phyloP scores from a whole-genome alignment of 2,797 vertebrate genomes.

The Melopsittacus undulatus region DNA sequence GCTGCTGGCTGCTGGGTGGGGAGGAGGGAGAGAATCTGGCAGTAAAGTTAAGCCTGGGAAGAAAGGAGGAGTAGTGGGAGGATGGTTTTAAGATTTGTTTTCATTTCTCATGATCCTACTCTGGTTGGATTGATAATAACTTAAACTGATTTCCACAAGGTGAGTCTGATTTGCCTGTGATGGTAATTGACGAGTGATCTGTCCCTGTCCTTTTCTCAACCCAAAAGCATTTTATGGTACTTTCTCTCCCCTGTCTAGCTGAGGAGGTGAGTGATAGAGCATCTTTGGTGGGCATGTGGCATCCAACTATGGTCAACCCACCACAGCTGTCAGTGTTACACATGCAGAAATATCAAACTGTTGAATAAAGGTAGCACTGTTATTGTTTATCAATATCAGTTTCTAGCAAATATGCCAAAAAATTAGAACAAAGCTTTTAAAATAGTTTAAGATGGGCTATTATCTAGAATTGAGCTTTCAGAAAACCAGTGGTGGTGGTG shows the following conservation, averaged over 20 bases:
- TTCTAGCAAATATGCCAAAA: not conserved
- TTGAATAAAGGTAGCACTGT: not conserved
- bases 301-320: not conserved
- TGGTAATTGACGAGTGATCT: not conserved
- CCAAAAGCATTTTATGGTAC: not conserved
- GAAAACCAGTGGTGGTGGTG: not conserved
- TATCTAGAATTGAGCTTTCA: not conserved
- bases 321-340: not conserved
- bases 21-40: not conserved
- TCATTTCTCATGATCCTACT: not conserved
- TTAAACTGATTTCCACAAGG: not conserved
- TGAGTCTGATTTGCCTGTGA: not conserved
- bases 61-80: not conserved
- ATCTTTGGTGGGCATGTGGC: not conserved
- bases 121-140: not conserved
- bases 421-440: not conserved
- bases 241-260: not conserved
- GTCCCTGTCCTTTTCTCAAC: not conserved
- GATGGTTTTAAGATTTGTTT: not conserved
- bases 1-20: not conserved
- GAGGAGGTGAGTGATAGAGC: not conserved
- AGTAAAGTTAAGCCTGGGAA: not conserved
- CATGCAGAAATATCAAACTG: not conserved
- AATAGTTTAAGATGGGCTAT: not conserved
- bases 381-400: not conserved